These are phyloP conservation scores for Teinopalpus imperialis DNA, from an alignment of 2,888 invertebrate species.

Conservation along the genomic window DNA sequence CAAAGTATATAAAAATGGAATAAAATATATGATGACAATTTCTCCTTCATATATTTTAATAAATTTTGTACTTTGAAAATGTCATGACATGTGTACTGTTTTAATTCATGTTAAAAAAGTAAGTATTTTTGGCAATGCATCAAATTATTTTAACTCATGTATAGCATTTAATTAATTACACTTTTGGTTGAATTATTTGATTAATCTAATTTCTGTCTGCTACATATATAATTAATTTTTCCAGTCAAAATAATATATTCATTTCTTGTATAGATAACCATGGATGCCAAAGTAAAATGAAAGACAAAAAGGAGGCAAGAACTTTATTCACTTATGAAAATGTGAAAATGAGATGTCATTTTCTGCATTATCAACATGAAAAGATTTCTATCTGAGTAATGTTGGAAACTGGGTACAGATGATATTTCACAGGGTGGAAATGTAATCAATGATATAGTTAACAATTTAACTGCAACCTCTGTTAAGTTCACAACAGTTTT, in stretches of 20 bases:
- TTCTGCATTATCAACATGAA: conserved; percentile 52
- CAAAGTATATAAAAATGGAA: conserved; percentile 6
- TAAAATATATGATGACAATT: neutral
- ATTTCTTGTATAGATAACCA: conserved; percentile 51
- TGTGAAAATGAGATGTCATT: conserved; percentile 28
- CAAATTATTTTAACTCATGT: conserved; percentile 32
- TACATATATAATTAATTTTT: conserved; percentile 16
- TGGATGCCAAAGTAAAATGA: conserved; percentile 73
- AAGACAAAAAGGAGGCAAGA: conserved; percentile 33
- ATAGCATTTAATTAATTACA: conserved; percentile 1
- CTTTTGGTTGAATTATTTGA: neutral
- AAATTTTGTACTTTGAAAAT: conserved; percentile 25
- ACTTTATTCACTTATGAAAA: conserved; percentile 31
- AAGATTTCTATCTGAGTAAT: conserved; percentile 58
- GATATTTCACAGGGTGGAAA: conserved; percentile 71
- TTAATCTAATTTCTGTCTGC: neutral
- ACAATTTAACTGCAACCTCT: conserved; percentile 41
- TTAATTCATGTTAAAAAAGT: conserved; percentile 21
- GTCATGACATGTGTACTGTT: conserved; percentile 54
- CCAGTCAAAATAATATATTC: conserved; percentile 31
- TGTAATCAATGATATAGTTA: conserved; percentile 77
- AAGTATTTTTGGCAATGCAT: conserved; percentile 24
- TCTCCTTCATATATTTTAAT: neutral
- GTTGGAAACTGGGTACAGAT: conserved; percentile 52
- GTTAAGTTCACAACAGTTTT: conserved; percentile 62